These are phyloP conservation scores for Episyrphus balteatus DNA, from an alignment of 1,140 invertebrate genomes.

Conservation along the genomic window DNA sequence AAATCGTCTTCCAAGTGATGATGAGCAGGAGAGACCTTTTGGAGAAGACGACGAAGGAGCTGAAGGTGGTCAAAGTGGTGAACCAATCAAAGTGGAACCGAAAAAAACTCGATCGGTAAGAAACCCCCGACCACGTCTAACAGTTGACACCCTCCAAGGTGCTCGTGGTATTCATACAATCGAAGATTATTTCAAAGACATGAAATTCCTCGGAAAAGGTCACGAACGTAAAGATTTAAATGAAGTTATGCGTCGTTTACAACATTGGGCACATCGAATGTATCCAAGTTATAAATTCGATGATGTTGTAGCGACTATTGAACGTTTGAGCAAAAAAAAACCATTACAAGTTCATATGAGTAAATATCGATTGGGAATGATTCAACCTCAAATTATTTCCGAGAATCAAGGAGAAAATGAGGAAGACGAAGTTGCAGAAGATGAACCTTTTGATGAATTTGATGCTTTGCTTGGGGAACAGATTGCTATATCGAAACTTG, in stretches of 20 bases:
- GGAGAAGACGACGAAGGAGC: conserved; percentile 13
- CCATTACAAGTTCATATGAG: conserved; percentile 48
- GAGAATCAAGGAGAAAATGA: conserved; percentile 13
- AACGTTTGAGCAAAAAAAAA: conserved; percentile 65
- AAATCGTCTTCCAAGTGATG: conserved; percentile 24
- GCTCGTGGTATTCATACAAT: conserved; percentile 67
- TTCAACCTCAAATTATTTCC: conserved; percentile 24
- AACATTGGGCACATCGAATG: conserved; percentile 86
- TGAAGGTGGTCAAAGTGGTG: conserved; percentile 4
- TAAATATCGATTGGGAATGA: conserved; percentile 51
- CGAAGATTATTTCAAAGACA: conserved; percentile 65
- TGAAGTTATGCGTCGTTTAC: conserved; percentile 64
- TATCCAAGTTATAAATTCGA: conserved; percentile 82
- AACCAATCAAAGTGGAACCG: conserved; percentile 30
- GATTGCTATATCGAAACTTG: conserved; percentile 32
- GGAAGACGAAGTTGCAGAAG: conserved; percentile 26
- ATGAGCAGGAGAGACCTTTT: conserved; percentile 11
- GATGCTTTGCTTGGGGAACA: conserved; percentile 42
- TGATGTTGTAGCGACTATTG: conserved; percentile 70
- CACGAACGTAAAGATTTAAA: conserved; percentile 75
- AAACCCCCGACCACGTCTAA: conserved; percentile 60
- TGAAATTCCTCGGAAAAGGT: conserved; percentile 74
- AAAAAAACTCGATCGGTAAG: conserved; percentile 44
- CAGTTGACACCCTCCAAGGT: conserved; percentile 57
- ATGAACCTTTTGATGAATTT: conserved; percentile 39